Base-by-base conservation (phyloP, 2,888 invertebrate genomes). In the Pristionchus arcanus region DNA sequence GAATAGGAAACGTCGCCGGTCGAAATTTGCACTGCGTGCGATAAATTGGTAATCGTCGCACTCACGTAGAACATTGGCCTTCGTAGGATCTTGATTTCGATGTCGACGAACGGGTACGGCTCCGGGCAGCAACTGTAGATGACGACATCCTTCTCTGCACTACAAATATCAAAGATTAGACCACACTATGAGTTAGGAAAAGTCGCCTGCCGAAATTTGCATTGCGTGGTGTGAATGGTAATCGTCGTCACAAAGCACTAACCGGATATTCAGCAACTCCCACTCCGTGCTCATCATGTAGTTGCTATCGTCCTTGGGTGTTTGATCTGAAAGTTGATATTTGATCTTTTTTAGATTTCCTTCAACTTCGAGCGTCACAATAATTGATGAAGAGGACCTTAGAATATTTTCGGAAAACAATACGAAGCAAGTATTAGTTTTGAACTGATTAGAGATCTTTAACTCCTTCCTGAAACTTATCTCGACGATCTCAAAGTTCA, bases 81-180 rank as follows among this genome's bases (percentile, higher is more conserved):
- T 91, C 97, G 96, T 87, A 97, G 96, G 90, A 97, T 95, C 92
- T 97, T 97, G 94, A 97, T 97, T 94, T 97, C 96, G 96, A 97
- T 97, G 0, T 97, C 97, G 94, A 97, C 97, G 95, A 97, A 97
- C 0, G 97, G 97, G 94, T 97, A 97, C 0, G 97, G 95, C 95
- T 97, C 94, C 91, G 97, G 96, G 94, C 97, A 97, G 95, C 97
- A 97, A 3, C 97, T 97, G 95, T 97, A 97, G 95, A 96, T 97
- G 95, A 97, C 97, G 90, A 97, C 96, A 95, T 97, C 97, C 92
- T 97, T 96, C 91, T 93, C 92, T 16, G 94, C 94, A n/a, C 93
- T 91, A 84, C 85, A 91, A 19, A 59, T 34, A 42, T 11, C 55
- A 59, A 59, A 37, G 31, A 63, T 42, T 68, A 74, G 53, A 34